Conservation (phyloP, 2,797 vertebrate species). For the Eurystomus glaucurus region DNA sequence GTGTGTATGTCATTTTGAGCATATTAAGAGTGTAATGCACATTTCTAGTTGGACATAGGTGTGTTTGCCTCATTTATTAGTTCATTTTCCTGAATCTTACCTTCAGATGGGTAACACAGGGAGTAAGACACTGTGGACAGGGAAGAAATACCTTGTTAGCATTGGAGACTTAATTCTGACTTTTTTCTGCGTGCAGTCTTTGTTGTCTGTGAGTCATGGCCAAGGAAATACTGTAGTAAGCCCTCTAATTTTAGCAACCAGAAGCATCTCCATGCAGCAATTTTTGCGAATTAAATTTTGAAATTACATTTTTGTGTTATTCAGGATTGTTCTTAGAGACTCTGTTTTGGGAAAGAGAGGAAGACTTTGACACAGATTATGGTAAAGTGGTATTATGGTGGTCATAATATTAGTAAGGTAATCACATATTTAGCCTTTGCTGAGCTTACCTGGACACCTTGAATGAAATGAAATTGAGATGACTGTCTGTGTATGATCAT, state of each 20-base stretch:
- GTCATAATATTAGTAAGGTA: too few relatives aligned
- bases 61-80: neutral
- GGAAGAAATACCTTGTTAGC: neutral
- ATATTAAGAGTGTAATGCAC: neutral
- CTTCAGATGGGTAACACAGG: neutral
- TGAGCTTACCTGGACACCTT: neutral
- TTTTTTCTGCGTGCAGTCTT: neutral
- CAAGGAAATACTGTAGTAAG: conserved; percentile 14
- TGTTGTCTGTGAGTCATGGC: neutral
- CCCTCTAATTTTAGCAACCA: neutral
- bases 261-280: neutral
- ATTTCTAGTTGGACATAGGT: neutral
- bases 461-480: neutral
- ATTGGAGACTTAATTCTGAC: neutral
- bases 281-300: neutral
- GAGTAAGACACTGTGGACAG: neutral
- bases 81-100: neutral
- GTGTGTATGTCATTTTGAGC: neutral
- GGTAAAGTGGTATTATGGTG: neutral
- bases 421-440: neutral
- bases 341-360: neutral
- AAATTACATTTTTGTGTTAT: neutral
- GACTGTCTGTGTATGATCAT: neutral
- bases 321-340: neutral
- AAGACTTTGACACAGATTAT: neutral